phyloP scores from a whole-genome alignment of 1,140 invertebrate genomes.

The Colletes gigas region DNA sequence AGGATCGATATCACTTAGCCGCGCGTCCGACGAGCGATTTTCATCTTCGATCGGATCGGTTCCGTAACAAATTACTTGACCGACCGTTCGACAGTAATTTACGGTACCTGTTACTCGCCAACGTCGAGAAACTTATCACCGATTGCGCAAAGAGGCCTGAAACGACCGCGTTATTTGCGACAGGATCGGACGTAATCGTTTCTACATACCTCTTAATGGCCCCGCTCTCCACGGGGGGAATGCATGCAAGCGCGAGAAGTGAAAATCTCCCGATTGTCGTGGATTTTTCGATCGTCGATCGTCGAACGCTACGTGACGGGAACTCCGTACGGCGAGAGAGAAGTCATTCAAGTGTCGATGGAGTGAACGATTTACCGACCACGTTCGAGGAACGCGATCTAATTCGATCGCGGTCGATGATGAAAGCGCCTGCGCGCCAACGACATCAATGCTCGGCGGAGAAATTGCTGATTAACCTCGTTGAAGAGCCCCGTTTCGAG shows the following conservation, averaged over 20 bases:
- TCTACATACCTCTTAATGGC: background rate
- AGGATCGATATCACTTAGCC: constrained; percentile 50
- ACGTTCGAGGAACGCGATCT: constrained; percentile 30
- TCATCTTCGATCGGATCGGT: constrained; percentile 42
- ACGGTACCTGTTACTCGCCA: constrained; percentile 30
- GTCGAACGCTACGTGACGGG: constrained; percentile 21
- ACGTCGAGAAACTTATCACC: background rate
- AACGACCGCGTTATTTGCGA: background rate
- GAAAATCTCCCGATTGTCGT: constrained; percentile 26
- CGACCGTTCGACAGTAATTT: constrained; percentile 12
- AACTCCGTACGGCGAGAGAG: constrained; percentile 1
- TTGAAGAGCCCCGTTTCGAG: too few relatives aligned
- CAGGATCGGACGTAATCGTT: background rate
- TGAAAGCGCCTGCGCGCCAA: constrained; percentile 1
- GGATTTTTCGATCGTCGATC: constrained; percentile 29
- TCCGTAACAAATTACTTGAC: constrained; percentile 23
- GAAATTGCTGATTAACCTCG: constrained; percentile 11
- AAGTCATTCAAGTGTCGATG: constrained; percentile 33
- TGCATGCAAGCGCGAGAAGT: too few relatives aligned
- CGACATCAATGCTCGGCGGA: background rate
- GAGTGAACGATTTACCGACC: constrained; percentile 21
- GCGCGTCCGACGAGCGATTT: constrained; percentile 33
- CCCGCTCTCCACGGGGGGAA: too few relatives aligned
- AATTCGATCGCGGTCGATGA: constrained; percentile 28
- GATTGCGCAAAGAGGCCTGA: background rate